A percentile compares a stretch with the other conserved stretches of the same genome.
Evolutionary conservation across 2,113 vertebrate genomes (phyloP).

Genomic region (Tympanuchus pallidicinctus): DNA sequence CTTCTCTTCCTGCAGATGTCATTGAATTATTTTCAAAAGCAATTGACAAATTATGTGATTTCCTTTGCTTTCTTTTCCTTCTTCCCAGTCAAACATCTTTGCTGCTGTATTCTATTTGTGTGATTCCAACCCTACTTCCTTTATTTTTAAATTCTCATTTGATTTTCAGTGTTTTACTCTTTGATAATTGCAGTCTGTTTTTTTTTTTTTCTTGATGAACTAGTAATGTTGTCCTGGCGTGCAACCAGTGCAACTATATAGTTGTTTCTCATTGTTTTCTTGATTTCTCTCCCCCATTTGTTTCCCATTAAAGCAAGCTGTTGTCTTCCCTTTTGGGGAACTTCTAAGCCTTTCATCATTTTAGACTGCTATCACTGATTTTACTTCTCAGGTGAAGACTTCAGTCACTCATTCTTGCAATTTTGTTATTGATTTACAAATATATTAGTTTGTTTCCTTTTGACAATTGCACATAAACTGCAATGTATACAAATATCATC

Average conservation of each 20-base stretch:
- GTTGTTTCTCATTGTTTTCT: not conserved
- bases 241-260: not conserved
- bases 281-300: not conserved
- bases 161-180: not conserved
- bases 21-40: not conserved
- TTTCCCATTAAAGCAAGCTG: not conserved
- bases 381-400: not conserved
- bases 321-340: not conserved
- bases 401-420: not conserved
- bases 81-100: not conserved
- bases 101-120: not conserved
- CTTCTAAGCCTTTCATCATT: not conserved
- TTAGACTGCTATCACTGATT: not conserved
- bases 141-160: not conserved
- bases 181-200: not conserved
- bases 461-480: not conserved
- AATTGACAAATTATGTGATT: not conserved
- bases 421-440: not conserved
- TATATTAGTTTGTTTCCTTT: not conserved
- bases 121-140: not conserved
- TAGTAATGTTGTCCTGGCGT: not conserved
- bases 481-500: not conserved
- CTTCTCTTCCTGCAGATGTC: not conserved
- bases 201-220: not conserved
- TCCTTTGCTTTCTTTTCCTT: not conserved